Conservation (phyloP, 2,888 invertebrate genomes). For the Apantesis nais region DNA sequence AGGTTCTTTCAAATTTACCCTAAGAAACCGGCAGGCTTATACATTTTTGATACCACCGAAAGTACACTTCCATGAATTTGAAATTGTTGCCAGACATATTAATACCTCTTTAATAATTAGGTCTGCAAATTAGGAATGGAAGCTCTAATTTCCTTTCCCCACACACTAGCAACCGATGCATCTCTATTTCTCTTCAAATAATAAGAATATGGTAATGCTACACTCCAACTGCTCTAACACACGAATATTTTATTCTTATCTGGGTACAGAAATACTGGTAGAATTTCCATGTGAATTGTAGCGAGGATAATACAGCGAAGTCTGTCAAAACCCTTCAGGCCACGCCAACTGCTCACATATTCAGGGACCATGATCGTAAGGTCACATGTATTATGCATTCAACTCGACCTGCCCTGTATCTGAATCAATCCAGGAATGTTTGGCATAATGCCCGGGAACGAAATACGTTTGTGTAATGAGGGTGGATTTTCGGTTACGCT, state of each 20-base stretch:
- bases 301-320: constrained; percentile 57
- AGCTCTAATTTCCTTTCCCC: constrained; percentile 15
- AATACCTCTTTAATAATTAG: constrained; percentile 8
- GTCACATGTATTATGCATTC: constrained; percentile 77
- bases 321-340: constrained; percentile 60
- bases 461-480: constrained; percentile 66
- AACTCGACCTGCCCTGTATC: constrained; percentile 63
- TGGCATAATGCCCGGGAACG: constrained; percentile 62
- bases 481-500: constrained; percentile 47
- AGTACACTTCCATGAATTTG: constrained; percentile 1
- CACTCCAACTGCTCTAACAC: constrained; percentile 37
- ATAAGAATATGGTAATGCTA: constrained; percentile 48
- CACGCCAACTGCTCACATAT: constrained; percentile 55
- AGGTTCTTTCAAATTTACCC: background rate
- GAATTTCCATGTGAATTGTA: constrained; percentile 66
- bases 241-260: constrained; percentile 48
- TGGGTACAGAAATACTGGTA: constrained; percentile 43
- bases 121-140: constrained; percentile 7
- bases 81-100: constrained; percentile 12
- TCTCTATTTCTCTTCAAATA: constrained; percentile 48
- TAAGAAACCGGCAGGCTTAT: background rate
- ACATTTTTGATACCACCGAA: constrained; percentile 5
- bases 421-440: constrained; percentile 72
- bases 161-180: constrained; percentile 24
- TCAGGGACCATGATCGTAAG: constrained; percentile 61